Evolutionary conservation across 2,113 vertebrate genomes (phyloP).

Genomic region (Balaeniceps rex): DNA sequence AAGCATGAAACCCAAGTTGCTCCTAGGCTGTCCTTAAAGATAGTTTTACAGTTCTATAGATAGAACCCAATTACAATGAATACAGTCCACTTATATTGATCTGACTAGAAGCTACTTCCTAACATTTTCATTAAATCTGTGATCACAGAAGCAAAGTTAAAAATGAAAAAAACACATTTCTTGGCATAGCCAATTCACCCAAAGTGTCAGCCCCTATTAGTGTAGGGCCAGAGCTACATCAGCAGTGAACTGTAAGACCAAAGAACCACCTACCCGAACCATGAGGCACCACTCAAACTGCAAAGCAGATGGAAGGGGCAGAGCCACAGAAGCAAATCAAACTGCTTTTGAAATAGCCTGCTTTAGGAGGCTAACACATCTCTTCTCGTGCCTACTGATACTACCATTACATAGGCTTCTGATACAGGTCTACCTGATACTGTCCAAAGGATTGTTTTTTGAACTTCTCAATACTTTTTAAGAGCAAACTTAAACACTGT

Average conservation of each 20-base stretch:
- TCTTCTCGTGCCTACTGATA: neutral
- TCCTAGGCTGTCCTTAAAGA: neutral
- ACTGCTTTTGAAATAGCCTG: neutral
- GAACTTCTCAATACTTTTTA: neutral
- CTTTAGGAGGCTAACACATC: neutral
- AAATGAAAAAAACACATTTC: neutral
- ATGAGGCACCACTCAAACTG: neutral
- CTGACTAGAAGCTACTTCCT: neutral
- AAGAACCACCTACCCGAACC: neutral
- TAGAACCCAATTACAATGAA: constrained; percentile 24
- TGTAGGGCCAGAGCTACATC: neutral
- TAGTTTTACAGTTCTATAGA: constrained; percentile 8
- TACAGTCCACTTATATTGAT: neutral
- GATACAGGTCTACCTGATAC: neutral
- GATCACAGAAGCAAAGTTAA: constrained; percentile 3
- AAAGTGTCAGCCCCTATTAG: neutral
- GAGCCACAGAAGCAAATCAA: neutral
- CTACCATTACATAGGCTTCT: neutral
- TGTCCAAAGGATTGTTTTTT: neutral
- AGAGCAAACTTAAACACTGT: neutral
- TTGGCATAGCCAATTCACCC: neutral
- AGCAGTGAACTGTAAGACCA: neutral
- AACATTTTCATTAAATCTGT: neutral
- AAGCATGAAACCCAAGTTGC: neutral
- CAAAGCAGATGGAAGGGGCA: neutral